Evolutionary conservation across 2,797 vertebrate genomes (phyloP), one percentile per base, ranked within the genome.

Genomic region (Labeo calbasu): DNA sequence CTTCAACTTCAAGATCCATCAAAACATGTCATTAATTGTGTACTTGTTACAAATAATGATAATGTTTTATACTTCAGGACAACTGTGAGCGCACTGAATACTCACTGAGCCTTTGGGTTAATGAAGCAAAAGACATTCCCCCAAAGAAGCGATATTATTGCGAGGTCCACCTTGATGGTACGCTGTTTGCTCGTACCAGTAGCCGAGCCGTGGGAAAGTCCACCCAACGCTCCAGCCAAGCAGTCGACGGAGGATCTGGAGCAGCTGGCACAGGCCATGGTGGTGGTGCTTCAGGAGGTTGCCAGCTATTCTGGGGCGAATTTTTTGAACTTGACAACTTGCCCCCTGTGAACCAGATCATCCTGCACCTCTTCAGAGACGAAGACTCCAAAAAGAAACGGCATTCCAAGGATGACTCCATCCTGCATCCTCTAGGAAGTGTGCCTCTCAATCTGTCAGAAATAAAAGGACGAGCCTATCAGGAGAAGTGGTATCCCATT

Each of bases 271-370:
- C 72, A 21, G 79, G 66, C 2, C 69, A 71, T 2, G 91, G 92
- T 73, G 89, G 53, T 43, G 88, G 92, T 13, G 80, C 19, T 5
- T 36, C 61, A 17, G 92, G 91, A 51, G 94, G 95, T 10, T 94
- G 94, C 84, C 95, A 93, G 79, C 90, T 97, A 28, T 99, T 99
- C 90, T 99, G 98, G 98, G 97, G 97, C 0, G 97, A 99, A 88
- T 96, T 96, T 87, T 98, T 99, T 77, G 96, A 97, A 89, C 92
- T 99, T 13, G 93, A 96, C 59, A 96, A 97, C 25, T 93, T 99
- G 9, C 97, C 97, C 0, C 94, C 92, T 0, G 88, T 95, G 25
- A 94, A 90, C 1, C 95, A 97, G 88, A 93, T 98, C 89, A 96
- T 95, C 2, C 86, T 98, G 19, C 88, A 96, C 82, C 91, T 97